Conservation (phyloP, 1,140 invertebrate genomes). For the Conus ventricosus region DNA sequence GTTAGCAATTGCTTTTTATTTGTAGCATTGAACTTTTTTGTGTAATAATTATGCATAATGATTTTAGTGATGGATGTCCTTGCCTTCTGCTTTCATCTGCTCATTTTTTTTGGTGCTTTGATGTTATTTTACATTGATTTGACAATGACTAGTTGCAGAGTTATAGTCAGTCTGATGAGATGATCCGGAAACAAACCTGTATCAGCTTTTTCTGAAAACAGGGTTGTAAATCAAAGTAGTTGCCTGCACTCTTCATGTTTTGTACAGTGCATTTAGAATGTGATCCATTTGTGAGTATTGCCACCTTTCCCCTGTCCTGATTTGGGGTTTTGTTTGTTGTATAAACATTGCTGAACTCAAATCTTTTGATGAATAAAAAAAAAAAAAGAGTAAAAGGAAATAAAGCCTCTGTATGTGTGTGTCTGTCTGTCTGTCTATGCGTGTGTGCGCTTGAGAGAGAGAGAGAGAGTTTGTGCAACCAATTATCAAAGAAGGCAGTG, state of each 20-base stretch:
- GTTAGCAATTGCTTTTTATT: not conserved
- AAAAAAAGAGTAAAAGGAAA: not conserved
- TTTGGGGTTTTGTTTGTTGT: slow-evolving; percentile 12
- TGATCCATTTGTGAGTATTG: slow-evolving; percentile 22
- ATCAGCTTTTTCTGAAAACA: not conserved
- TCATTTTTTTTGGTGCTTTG: slow-evolving; percentile 1
- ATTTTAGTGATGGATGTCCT: not conserved
- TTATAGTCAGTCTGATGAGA: not conserved
- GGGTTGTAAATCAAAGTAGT: slow-evolving; percentile 8
- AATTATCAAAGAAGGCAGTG: too few species aligned
- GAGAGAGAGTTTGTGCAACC: too few species aligned
- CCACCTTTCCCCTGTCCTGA: not conserved
- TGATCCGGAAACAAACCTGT: not conserved
- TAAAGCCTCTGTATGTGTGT: too few species aligned
- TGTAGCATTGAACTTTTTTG: not conserved
- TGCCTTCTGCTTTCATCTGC: slow-evolving; percentile 6
- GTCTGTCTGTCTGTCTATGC: too few species aligned
- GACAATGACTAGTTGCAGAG: not conserved
- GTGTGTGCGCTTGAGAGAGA: too few species aligned
- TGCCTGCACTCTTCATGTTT: slow-evolving; percentile 1
- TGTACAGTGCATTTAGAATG: slow-evolving; percentile 13
- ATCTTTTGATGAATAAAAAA: slow-evolving; percentile 23
- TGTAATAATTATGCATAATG: not conserved
- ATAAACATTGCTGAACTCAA: slow-evolving; percentile 30
- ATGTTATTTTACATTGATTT: not conserved